These are phyloP conservation scores for Zeus faber DNA, from an alignment of 2,113 vertebrate species.

Conservation along the genomic window DNA sequence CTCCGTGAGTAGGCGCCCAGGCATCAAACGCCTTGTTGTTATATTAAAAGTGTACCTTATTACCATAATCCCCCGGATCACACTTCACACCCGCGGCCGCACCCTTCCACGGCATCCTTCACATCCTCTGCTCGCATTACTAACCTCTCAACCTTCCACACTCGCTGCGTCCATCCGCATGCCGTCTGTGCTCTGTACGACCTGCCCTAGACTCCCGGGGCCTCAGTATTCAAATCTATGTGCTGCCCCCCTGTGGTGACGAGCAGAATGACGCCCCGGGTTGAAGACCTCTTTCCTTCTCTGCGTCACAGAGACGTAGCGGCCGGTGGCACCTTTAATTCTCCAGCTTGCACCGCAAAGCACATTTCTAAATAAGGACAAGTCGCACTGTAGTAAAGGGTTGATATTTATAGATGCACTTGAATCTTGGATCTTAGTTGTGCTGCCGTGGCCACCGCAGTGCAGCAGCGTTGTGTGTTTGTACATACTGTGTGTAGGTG, in stretches of 20 bases:
- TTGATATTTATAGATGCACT: conserved; percentile 43
- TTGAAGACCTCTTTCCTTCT: conserved; percentile 51
- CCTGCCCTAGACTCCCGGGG: no score
- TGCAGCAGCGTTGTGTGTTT: not conserved
- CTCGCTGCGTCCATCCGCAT: not conserved
- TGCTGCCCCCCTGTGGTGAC: conserved; percentile 74
- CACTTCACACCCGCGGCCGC: no score
- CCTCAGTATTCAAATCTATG: conserved; percentile 13
- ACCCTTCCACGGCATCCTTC: no score
- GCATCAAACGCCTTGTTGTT: no score
- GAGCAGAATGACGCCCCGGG: not conserved
- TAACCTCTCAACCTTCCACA: not conserved
- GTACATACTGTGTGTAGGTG: not conserved
- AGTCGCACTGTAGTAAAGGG: conserved; percentile 30
- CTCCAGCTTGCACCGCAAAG: conserved; percentile 37
- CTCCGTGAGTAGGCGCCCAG: conserved; percentile 71
- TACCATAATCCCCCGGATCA: no score
- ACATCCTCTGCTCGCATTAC: no score
- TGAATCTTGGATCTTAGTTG: no score
- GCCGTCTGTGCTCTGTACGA: no score
- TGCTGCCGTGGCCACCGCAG: conserved; percentile 10
- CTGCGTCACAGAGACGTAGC: conserved; percentile 41
- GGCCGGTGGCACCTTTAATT: conserved; percentile 46
- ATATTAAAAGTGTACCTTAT: no score
- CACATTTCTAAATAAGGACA: conserved; percentile 42